These are phyloP conservation scores for Protodeltote pygarga DNA, from an alignment of 2,888 invertebrate genomes.

Conservation along the genomic window DNA sequence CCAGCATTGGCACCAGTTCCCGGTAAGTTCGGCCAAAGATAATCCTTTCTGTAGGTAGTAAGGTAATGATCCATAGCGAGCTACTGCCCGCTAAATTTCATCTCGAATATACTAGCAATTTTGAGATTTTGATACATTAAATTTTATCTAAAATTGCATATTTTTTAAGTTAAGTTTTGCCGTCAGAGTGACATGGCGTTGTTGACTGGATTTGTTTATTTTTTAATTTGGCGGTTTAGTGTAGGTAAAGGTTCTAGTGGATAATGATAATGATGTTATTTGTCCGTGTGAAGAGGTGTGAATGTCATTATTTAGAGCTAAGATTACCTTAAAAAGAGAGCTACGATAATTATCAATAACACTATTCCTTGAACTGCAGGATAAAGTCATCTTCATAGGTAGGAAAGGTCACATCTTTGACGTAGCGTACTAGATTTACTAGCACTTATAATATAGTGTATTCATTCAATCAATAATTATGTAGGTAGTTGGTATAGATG, in stretches of 20 bases:
- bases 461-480: no score
- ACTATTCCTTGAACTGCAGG: no score
- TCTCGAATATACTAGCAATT: slow-evolving; percentile 45
- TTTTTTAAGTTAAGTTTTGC: slow-evolving; percentile 9
- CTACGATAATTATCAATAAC: no score
- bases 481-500: no score
- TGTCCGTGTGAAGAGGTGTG: not conserved
- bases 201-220: slow-evolving; percentile 19
- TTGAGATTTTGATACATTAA: slow-evolving; percentile 30
- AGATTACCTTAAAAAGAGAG: no score
- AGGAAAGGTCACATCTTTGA: no score
- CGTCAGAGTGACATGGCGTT: slow-evolving; percentile 18
- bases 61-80: slow-evolving; percentile 86
- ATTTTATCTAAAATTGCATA: no score
- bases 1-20: slow-evolving; percentile 37
- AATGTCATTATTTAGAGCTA: no score
- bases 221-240: not conserved
- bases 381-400: no score
- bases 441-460: no score
- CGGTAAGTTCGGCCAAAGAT: slow-evolving; percentile 87
- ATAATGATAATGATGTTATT: not conserved
- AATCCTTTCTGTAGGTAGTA: slow-evolving; percentile 89
- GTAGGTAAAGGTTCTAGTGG: slow-evolving; percentile 4
- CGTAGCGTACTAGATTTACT: no score
- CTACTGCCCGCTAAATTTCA: slow-evolving; percentile 20